Base-by-base conservation (phyloP, 2,113 vertebrate species). In the Pluvianellus socialis region DNA sequence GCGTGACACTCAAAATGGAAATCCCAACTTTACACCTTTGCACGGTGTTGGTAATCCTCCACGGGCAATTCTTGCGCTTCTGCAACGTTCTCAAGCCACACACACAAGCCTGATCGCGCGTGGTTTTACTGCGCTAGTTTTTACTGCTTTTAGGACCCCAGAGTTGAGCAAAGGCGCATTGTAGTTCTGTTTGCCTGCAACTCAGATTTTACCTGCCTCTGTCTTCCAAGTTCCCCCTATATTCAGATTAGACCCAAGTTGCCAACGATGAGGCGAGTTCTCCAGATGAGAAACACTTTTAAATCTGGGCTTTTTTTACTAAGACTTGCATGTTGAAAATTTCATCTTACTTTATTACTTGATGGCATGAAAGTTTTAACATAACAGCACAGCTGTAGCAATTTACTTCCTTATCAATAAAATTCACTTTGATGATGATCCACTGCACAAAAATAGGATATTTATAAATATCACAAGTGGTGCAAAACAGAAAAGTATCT, bases 1-100 rank as follows among this genome's bases (percentile, higher is more conserved):
- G 1, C 9, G 0, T 1, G 4, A 26, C 47, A 67, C 30, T 20
- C 45, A 44, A 5, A 1, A 4, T 6, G n/a, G 26, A 68, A 88
- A 77, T 63, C 4, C 38, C 32, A 66, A 2, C 83, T 42, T 30
- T 7, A 50, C 7, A 40, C 20, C 7, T 38, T 35, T 27, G 13
- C 33, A n/a, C 1, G 0, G 0, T 3, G 12, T 0, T 77, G 55
- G 59, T 86, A 86, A n/a, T 44, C 52, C 50, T 61, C 13, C 35
- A 5, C 35, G 27, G 21, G 18, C 30, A 61, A 7, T 0, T 6
- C 19, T 7, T 49, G 9, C 0, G 8, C 44, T 17, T 91, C 88
- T 50, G 38, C 14, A 19, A 12, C 0, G 0, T 17, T 47, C 53
- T 45, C 30, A 21, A 89, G n/a, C 38, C 49, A 61, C 45, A 58